Conservation (phyloP, 2,888 invertebrate species). For the Caenorhabditis macrosperma region DNA sequence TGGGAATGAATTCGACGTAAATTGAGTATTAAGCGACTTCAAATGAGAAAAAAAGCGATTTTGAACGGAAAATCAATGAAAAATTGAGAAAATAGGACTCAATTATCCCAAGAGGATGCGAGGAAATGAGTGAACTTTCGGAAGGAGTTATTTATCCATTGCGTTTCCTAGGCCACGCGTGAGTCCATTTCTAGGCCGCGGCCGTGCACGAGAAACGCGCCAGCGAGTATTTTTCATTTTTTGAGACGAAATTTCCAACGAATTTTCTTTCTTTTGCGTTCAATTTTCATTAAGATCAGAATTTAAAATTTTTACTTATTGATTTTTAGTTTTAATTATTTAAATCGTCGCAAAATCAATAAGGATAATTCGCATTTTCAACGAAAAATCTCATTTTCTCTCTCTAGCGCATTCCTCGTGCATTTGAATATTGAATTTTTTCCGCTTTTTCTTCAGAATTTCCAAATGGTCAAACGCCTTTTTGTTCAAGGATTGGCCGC, state of each 20-base stretch:
- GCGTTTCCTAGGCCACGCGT: neutral
- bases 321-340: too few species aligned
- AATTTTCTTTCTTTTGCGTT: neutral
- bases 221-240: neutral
- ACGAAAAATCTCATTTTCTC: too few species aligned
- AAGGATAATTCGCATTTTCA: too few species aligned
- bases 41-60: too few species aligned
- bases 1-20: neutral
- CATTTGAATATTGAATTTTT: neutral
- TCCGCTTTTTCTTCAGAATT: neutral
- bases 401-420: neutral
- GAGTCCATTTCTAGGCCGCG: neutral
- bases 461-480: slow-evolving; percentile 46
- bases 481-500: slow-evolving; percentile 43
- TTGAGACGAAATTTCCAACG: slow-evolving; percentile 3
- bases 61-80: neutral
- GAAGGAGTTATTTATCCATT: neutral
- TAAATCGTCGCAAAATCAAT: too few species aligned
- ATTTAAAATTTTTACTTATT: slow-evolving; percentile 30
- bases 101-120: too few species aligned
- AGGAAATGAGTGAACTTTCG: neutral
- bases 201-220: neutral
- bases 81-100: slow-evolving; percentile 1
- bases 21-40: neutral
- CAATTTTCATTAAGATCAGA: neutral